These are phyloP conservation scores for Luperina nickerlii DNA, from an alignment of 2,888 invertebrate genomes.

Conservation along the genomic window DNA sequence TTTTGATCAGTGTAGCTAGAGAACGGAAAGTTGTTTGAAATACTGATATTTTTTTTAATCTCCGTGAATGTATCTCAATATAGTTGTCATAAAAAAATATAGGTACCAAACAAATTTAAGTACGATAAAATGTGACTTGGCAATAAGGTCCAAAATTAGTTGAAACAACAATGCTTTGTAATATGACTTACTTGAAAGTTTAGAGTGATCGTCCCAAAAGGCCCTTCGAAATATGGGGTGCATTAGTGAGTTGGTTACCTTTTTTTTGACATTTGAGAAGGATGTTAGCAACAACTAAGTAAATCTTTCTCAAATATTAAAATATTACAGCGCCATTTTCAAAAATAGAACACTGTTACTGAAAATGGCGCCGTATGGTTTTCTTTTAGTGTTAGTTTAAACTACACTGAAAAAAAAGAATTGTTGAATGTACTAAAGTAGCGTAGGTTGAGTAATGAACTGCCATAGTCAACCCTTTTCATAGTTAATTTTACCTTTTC, in stretches of 20 bases:
- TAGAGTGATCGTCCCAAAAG: constrained; percentile 43
- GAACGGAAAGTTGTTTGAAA: neutral
- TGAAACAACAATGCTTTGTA: neutral
- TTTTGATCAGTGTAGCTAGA: neutral
- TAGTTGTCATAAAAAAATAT: neutral
- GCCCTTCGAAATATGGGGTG: constrained; percentile 43
- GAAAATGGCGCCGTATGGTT: neutral
- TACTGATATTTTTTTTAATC: neutral
- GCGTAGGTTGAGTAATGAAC: no score
- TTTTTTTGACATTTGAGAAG: neutral
- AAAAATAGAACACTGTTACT: no score
- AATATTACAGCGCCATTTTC: no score
- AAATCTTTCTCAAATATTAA: no score
- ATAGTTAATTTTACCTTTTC: no score
- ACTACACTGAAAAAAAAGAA: no score
- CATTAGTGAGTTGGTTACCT: neutral
- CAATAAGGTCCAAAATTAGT: no score
- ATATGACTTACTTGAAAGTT: constrained; percentile 56
- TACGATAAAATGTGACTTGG: no score
- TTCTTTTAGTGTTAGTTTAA: neutral
- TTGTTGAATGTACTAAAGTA: no score
- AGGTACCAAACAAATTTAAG: no score
- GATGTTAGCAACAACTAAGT: neutral
- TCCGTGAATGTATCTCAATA: neutral
- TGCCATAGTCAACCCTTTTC: no score